A percentile compares a stretch with the other conserved stretches of the same genome.
Evolutionary conservation across 2,888 invertebrate species (phyloP).

Genomic region (Ennomos erosarius): DNA sequence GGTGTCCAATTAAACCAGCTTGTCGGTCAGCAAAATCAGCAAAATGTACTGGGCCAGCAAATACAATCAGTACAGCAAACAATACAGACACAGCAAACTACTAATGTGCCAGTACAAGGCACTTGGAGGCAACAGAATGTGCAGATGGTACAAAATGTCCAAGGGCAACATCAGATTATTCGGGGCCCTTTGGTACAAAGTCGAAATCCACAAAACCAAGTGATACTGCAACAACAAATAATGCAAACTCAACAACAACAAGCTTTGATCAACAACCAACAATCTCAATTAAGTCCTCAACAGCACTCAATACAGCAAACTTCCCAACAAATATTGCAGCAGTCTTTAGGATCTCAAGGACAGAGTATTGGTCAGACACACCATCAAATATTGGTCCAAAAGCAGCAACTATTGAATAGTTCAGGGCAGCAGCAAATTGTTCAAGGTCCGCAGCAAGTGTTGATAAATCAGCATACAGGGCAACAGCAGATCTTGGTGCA

Average conservation of each 20-base stretch:
- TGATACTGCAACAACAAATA: conserved; percentile 84
- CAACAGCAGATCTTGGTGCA: conserved; percentile 81
- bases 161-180: conserved; percentile 82
- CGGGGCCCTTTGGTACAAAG: conserved; percentile 78
- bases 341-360: conserved; percentile 82
- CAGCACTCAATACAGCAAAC: conserved; percentile 82
- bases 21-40: conserved; percentile 69
- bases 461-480: conserved; percentile 78
- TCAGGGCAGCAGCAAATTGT: conserved; percentile 81
- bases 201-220: conserved; percentile 80
- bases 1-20: conserved; percentile 78
- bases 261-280: conserved; percentile 76
- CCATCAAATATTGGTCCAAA: conserved; percentile 80
- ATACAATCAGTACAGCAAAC: conserved; percentile 80
- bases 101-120: conserved; percentile 69
- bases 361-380: conserved; percentile 80
- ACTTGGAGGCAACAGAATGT: conserved; percentile 82
- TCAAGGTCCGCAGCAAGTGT: conserved; percentile 81
- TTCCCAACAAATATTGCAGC: conserved; percentile 86
- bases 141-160: conserved; percentile 81
- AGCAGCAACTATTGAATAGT: conserved; percentile 85
- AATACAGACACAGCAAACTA: conserved; percentile 70
- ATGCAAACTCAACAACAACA: conserved; percentile 82
- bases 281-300: conserved; percentile 82
- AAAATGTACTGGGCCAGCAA: conserved; percentile 77